These are phyloP conservation scores for Alca torda DNA, from an alignment of 2,797 vertebrate genomes.

Conservation along the genomic window DNA sequence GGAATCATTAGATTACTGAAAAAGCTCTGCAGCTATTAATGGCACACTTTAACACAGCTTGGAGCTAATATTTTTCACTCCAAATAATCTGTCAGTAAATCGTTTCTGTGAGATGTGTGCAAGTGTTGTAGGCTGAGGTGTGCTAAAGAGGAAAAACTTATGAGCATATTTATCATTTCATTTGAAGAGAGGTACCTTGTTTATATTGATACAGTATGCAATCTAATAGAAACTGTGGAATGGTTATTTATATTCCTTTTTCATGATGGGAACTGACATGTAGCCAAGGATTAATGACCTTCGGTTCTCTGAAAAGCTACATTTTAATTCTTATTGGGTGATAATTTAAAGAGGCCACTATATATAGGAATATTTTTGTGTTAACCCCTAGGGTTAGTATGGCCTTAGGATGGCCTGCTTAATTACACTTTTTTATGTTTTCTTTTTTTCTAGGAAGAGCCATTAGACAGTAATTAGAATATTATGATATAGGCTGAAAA, in stretches of 20 bases:
- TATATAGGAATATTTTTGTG: not conserved
- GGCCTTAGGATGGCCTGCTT: not conserved
- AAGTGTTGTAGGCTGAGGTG: not conserved
- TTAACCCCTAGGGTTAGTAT: not conserved
- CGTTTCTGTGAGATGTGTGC: not conserved
- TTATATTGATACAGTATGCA: not conserved
- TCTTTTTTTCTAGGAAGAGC: not conserved
- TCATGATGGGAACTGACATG: not conserved
- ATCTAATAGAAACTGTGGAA: not conserved
- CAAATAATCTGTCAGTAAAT: constrained; percentile 58
- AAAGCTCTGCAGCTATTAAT: constrained; percentile 14
- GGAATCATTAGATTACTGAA: constrained; percentile 22
- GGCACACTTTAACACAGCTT: constrained; percentile 31
- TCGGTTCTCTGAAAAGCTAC: not conserved
- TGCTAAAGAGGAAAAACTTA: constrained; percentile 15
- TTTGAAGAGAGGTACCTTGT: constrained; percentile 23
- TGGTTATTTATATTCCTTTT: constrained; percentile 13
- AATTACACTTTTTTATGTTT: constrained; percentile 13
- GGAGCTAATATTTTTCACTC: constrained; percentile 62
- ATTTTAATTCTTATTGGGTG: constrained; percentile 22
- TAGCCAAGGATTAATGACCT: constrained; percentile 18
- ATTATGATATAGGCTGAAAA: not conserved
- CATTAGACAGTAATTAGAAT: constrained; percentile 35
- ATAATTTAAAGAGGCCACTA: not conserved
- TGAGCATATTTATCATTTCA: constrained; percentile 11